A percentile compares a stretch with the other conserved stretches of the same genome.
Evolutionary conservation across 2,797 vertebrate species (phyloP).

Genomic region (Spinus pinus): DNA sequence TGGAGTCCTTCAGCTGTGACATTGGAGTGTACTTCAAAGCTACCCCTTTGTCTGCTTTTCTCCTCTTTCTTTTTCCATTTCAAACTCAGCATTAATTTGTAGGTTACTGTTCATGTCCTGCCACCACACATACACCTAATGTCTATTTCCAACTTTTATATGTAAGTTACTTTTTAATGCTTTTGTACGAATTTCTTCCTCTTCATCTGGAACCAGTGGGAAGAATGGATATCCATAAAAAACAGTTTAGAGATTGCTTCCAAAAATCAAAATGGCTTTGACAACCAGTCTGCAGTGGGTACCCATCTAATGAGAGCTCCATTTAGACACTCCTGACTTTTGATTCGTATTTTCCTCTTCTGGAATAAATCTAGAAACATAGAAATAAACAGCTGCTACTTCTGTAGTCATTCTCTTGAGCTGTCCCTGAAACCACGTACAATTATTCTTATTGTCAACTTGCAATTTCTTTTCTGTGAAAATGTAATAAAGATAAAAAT

Average conservation of each 20-base stretch:
- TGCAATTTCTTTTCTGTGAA: not conserved
- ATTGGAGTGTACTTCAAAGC: not conserved
- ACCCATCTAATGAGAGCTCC: not conserved
- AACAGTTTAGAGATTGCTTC: rapidly evolving
- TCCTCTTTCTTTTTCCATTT: not conserved
- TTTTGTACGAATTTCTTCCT: not conserved
- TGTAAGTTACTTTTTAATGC: not conserved
- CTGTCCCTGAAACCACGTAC: not conserved
- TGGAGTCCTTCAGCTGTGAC: slow-evolving; percentile 9
- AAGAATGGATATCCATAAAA: not conserved
- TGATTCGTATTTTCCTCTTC: not conserved
- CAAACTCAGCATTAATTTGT: not conserved
- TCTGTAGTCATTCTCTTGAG: not conserved
- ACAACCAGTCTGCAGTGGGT: not conserved
- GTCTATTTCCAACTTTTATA: not conserved
- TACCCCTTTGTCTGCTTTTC: not conserved
- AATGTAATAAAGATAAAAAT: slow-evolving; percentile 19
- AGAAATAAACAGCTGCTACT: not conserved
- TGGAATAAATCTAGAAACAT: not conserved
- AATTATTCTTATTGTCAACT: not conserved
- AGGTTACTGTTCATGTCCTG: not conserved
- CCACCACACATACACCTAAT: not conserved
- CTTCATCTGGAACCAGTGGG: not conserved
- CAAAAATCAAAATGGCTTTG: not conserved
- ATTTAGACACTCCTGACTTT: not conserved